These are phyloP conservation scores for Conchocele bisecta DNA, from an alignment of 2,888 invertebrate genomes.

Conservation along the genomic window DNA sequence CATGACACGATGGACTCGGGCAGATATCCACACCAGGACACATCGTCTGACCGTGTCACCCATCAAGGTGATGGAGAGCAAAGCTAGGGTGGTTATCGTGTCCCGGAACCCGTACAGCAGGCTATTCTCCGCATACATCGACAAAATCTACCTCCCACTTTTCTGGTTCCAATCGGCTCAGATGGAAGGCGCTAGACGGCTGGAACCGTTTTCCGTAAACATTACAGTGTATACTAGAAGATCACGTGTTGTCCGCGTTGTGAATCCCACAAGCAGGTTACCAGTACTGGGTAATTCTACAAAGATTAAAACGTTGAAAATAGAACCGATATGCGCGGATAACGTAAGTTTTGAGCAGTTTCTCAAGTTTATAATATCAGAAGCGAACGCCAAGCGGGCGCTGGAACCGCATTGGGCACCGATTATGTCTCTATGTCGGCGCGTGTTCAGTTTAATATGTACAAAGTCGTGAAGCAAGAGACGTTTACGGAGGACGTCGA, in stretches of 20 bases:
- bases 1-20: conserved; percentile 25
- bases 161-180: conserved; percentile 41
- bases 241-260: too few relatives aligned
- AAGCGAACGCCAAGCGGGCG: conserved; percentile 7
- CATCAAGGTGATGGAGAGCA: conserved; percentile 10
- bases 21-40: conserved; percentile 42
- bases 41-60: conserved; percentile 20
- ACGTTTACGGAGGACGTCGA: conserved; percentile 41
- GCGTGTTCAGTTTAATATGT: conserved; percentile 42
- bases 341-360: conserved; percentile 48
- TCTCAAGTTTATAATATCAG: conserved; percentile 39
- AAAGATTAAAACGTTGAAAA: neutral
- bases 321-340: conserved; percentile 46
- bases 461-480: conserved; percentile 48
- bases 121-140: conserved; percentile 47
- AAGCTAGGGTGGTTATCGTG: conserved; percentile 32
- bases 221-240: too few relatives aligned
- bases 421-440: conserved; percentile 43
- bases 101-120: conserved; percentile 51
- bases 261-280: too few relatives aligned
- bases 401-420: conserved; percentile 56
- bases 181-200: conserved; percentile 13
- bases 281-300: too few relatives aligned
- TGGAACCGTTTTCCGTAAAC: conserved; percentile 8
- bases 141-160: conserved; percentile 51